phyloP scores from a whole-genome alignment of 2,888 invertebrate species.

The Meliscaeva auricollis region DNA sequence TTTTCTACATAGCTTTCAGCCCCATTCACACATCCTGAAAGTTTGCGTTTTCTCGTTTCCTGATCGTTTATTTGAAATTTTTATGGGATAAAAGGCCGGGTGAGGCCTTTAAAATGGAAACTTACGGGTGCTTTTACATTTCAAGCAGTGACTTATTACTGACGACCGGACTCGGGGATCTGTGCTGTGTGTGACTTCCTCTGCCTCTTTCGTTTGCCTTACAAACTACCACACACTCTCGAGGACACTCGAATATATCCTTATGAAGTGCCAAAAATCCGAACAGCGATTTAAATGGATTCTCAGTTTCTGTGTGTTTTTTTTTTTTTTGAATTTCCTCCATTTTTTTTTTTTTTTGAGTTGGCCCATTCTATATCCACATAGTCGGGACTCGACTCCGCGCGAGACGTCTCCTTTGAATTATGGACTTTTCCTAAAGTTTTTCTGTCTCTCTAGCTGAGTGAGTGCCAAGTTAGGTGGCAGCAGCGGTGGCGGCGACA shows the following conservation, averaged over 20 bases:
- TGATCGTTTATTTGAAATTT: constrained; percentile 68
- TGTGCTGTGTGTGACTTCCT: neutral
- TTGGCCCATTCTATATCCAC: neutral
- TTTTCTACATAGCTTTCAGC: constrained; percentile 56
- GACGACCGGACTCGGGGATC: constrained; percentile 55
- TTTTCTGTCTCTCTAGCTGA: constrained; percentile 55
- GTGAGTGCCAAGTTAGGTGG: constrained; percentile 75
- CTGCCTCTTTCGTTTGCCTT: constrained; percentile 13
- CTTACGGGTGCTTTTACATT: constrained; percentile 68
- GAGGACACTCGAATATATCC: constrained; percentile 71
- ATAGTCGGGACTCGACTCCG: neutral
- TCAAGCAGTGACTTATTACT: constrained; percentile 67
- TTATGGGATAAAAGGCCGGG: constrained; percentile 58
- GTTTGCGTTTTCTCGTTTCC: constrained; percentile 69
- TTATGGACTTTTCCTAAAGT: constrained; percentile 71
- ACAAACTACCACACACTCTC: constrained; percentile 22
- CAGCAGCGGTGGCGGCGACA: constrained; percentile 56
- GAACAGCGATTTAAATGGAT: constrained; percentile 71
- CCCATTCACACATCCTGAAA: constrained; percentile 69
- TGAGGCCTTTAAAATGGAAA: constrained; percentile 62
- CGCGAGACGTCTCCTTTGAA: constrained; percentile 60
- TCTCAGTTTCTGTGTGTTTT: constrained; percentile 39
- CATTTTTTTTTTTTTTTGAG: constrained; percentile 20
- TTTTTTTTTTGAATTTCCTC: constrained; percentile 7
- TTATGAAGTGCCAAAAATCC: constrained; percentile 75